Evolutionary conservation across 2,888 invertebrate genomes (phyloP).

Genomic region (Tricholauxania praeusta): DNA sequence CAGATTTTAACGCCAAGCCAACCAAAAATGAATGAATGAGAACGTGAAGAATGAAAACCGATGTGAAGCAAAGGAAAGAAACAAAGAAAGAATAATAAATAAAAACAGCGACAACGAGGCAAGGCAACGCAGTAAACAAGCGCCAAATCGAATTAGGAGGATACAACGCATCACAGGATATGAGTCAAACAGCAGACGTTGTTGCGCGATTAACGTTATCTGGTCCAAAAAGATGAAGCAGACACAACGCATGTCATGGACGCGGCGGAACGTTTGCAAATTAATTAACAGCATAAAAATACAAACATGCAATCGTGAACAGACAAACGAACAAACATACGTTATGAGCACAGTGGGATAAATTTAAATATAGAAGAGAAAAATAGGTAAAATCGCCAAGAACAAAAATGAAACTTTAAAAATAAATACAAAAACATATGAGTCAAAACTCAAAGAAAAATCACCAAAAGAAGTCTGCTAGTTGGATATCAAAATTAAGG

Average conservation of each 20-base stretch:
- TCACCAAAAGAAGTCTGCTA: background rate
- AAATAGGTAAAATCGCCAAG: no score
- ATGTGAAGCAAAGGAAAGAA: no score
- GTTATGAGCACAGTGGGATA: no score
- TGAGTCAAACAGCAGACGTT: background rate
- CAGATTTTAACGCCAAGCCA: no score
- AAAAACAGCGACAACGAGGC: background rate
- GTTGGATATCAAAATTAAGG: no score
- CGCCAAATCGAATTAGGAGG: slow-evolving; percentile 24
- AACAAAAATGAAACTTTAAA: no score
- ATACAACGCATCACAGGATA: slow-evolving; percentile 3
- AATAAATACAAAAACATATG: no score
- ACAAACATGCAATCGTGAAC: slow-evolving; percentile 32
- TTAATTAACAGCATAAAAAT: slow-evolving; percentile 42
- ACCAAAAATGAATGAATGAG: no score
- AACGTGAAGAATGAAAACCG: no score
- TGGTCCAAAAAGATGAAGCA: background rate
- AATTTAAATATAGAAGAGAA: no score
- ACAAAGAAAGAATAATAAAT: background rate
- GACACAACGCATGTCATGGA: slow-evolving; percentile 30
- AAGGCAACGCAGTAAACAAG: slow-evolving; percentile 5
- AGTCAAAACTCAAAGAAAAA: background rate
- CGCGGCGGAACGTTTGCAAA: slow-evolving; percentile 41
- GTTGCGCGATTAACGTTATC: background rate
- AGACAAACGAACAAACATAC: slow-evolving; percentile 3